phyloP scores from a whole-genome alignment of 2,888 invertebrate genomes.

The Protodeltote pygarga region DNA sequence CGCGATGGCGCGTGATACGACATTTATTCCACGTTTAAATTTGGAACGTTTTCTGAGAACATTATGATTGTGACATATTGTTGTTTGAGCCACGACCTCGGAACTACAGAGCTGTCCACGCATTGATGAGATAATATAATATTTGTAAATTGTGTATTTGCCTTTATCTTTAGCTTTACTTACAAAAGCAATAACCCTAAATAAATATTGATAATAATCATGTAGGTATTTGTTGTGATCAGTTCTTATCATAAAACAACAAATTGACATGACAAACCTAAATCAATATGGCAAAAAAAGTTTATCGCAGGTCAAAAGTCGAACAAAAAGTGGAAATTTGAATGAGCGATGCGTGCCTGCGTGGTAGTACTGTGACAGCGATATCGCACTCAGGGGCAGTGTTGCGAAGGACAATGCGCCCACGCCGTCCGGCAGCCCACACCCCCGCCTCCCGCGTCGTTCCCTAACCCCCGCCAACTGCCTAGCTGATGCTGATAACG shows the following conservation, averaged over 20 bases:
- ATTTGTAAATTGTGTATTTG: conserved; percentile 9
- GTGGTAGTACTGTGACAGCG: conserved; percentile 65
- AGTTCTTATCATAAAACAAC: conserved; percentile 31
- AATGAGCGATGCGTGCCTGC: conserved; percentile 56
- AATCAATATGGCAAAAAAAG: conserved; percentile 29
- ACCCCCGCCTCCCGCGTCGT: conserved; percentile 26
- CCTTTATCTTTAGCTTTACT: conserved; percentile 1
- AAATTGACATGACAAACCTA: conserved; percentile 29
- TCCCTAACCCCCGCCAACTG: conserved; percentile 41
- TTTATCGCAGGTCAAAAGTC: conserved; percentile 38
- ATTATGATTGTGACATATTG: conserved; percentile 74
- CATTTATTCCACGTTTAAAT: conserved; percentile 80
- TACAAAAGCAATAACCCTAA: neutral
- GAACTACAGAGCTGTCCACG: conserved; percentile 30
- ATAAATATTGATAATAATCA: neutral
- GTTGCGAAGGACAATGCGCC: conserved; percentile 79
- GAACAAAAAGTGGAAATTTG: conserved; percentile 33
- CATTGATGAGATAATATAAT: conserved; percentile 35
- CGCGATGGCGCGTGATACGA: conserved; percentile 80
- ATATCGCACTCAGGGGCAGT: conserved; percentile 65
- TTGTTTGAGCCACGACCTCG: conserved; percentile 54
- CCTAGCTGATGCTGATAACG: conserved; percentile 65
- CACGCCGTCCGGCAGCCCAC: conserved; percentile 70
- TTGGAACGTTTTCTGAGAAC: conserved; percentile 78
- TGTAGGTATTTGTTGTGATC: conserved; percentile 11